Conservation (phyloP, 2,888 invertebrate genomes). For the Phragmatobia fuliginosa region DNA sequence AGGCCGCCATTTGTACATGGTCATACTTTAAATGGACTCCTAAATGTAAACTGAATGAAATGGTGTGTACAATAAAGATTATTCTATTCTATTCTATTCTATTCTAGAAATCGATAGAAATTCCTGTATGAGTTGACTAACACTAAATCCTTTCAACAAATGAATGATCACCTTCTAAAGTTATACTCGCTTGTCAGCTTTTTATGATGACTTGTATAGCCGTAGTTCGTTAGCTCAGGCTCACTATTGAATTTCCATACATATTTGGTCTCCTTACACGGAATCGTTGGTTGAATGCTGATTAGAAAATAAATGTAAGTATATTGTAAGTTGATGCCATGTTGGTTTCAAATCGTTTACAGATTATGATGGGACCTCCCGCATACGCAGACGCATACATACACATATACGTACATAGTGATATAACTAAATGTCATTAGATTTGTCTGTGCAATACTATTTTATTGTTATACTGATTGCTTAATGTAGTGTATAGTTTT, state of each 20-base stretch:
- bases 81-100: too few species aligned
- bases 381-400: too few species aligned
- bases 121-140: not conserved
- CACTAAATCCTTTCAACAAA: not conserved
- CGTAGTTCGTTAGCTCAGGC: not conserved
- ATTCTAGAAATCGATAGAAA: too few species aligned
- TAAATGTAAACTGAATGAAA: too few species aligned
- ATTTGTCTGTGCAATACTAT: not conserved
- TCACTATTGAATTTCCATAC: constrained; percentile 20
- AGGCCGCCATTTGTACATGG: too few species aligned
- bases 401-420: not conserved
- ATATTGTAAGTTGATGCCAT: constrained; percentile 9
- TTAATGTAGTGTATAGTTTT: not conserved
- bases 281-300: constrained; percentile 27
- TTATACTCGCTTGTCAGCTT: not conserved
- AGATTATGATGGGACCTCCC: constrained; percentile 9
- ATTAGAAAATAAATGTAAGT: constrained; percentile 22
- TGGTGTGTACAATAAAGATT: too few species aligned
- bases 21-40: too few species aligned
- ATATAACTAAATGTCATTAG: not conserved
- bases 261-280: constrained; percentile 11
- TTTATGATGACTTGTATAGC: not conserved
- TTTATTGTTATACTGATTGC: not conserved
- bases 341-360: constrained; percentile 1
- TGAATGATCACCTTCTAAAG: not conserved